Percentiles rank a stretch among this genome's conserved stretches.
Evolutionary conservation across 1,140 invertebrate genomes (phyloP).

Genomic region (Drosophila grimshawi): DNA sequence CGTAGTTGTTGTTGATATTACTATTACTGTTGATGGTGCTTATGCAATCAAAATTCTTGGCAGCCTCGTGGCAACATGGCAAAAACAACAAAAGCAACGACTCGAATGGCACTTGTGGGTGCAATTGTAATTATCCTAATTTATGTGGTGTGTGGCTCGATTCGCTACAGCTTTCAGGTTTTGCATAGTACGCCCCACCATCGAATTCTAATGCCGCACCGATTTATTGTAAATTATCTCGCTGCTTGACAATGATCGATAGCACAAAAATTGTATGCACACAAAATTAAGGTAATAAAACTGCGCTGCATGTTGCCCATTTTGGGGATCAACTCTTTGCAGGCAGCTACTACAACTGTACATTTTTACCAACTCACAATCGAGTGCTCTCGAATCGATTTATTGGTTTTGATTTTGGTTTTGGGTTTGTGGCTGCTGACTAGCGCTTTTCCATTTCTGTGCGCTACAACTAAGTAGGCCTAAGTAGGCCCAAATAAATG

Average conservation of each 20-base stretch:
- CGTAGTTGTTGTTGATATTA: slow-evolving; percentile 8
- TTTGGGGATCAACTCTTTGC: neutral
- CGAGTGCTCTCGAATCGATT: slow-evolving; percentile 24
- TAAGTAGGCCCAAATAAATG: slow-evolving; percentile 68
- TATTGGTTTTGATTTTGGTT: neutral
- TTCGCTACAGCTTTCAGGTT: slow-evolving; percentile 51
- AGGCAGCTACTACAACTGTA: neutral
- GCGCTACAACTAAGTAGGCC: slow-evolving; percentile 7
- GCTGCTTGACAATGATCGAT: slow-evolving; percentile 77
- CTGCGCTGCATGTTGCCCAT: slow-evolving; percentile 20
- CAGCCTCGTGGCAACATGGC: slow-evolving; percentile 27
- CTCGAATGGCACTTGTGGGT: slow-evolving; percentile 80
- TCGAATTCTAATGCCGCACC: slow-evolving; percentile 63
- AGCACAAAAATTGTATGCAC: slow-evolving; percentile 70
- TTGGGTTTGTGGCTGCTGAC: slow-evolving; percentile 18
- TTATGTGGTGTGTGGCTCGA: slow-evolving; percentile 66
- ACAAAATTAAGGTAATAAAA: slow-evolving; percentile 54
- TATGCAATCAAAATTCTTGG: slow-evolving; percentile 82
- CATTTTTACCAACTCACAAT: neutral
- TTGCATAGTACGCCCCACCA: slow-evolving; percentile 26
- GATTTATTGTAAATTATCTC: slow-evolving; percentile 81
- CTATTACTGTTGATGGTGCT: slow-evolving; percentile 43
- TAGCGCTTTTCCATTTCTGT: slow-evolving; percentile 44
- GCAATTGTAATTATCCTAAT: slow-evolving; percentile 83
- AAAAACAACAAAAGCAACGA: slow-evolving; percentile 25